Evolutionary conservation across 2,797 vertebrate species (phyloP), one percentile per base, ranked within the genome.

Genomic region (Phrynocephalus vlangalii): DNA sequence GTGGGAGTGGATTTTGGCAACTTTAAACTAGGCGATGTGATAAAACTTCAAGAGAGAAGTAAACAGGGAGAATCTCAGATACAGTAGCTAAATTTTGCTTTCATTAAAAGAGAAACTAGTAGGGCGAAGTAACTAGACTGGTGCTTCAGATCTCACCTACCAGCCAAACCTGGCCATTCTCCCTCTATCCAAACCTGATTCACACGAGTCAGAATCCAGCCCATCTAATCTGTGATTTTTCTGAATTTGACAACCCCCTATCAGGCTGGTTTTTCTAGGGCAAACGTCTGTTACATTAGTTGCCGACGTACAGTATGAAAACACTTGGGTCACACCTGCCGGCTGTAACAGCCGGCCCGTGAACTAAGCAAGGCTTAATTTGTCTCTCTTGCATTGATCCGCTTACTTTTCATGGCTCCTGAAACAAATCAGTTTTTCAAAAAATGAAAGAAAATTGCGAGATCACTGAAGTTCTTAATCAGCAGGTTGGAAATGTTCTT

Each of bases 401-500:
- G 92, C 89, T 91, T 87, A 8, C 87, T 75, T 71, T 91, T 86
- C 0, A 0, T 78, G 68, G 91, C 87, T 90, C 85, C 82, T 92
- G 84, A 84, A 94, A 90, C 92, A 56, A 87, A 93, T 93, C n/a
- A 26, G 89, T 92, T 92, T 28, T 94, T 94, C 2, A 56, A 56
- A 90, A 94, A 93, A 92, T 89, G 87, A 94, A 95, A 94, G 91
- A 87, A 89, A 94, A 93, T 92, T 84, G 79, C 91, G 93, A 93
- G 89, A 92, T 94, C 86, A 93, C 94, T 91, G 89, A 82, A 71
- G 91, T 89, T 81, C 84, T 63, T 89, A 91, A 91, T 91, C 86
- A 92, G 93, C 86, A 82, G 90, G 86, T 87, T 94, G 89, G 86
- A 87, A 94, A 94, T 92, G 87, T 93, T 94, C 94, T 92, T 88